A percentile compares a stretch with the other conserved stretches of the same genome.
These are phyloP conservation scores for Drosophila pseudoananassae DNA, from an alignment of 1,140 invertebrate species.

Conservation along the genomic window DNA sequence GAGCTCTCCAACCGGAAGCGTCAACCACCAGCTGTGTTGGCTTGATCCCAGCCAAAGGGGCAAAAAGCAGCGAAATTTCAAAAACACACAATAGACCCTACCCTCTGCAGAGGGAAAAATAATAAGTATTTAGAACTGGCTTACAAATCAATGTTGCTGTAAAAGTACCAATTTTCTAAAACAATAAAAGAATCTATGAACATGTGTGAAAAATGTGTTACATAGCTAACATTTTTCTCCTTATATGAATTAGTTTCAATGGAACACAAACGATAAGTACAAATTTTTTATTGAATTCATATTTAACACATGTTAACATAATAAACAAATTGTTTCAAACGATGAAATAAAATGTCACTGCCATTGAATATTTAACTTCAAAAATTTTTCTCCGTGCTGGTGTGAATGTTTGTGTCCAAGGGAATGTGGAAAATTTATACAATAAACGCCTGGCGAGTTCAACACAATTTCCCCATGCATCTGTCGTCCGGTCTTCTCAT, in stretches of 20 bases:
- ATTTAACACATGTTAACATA: background rate
- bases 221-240: too few relatives aligned
- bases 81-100: background rate
- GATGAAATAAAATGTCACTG: background rate
- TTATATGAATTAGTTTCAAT: too few relatives aligned
- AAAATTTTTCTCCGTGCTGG: background rate
- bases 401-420: conserved; percentile 1
- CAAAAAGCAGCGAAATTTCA: conserved; percentile 29
- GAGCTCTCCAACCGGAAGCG: conserved; percentile 55
- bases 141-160: too few relatives aligned
- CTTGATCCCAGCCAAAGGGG: conserved; percentile 40
- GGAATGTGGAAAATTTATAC: conserved; percentile 61
- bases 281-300: background rate
- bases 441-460: conserved; percentile 54
- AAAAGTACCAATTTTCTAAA: background rate
- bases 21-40: conserved; percentile 62
- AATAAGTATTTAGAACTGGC: background rate
- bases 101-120: conserved; percentile 3
- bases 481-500: conserved; percentile 56
- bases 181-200: too few relatives aligned
- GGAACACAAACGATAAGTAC: too few relatives aligned
- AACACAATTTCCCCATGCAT: conserved; percentile 68
- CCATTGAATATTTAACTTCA: background rate
- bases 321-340: too few relatives aligned
- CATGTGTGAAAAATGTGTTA: background rate